Conservation (phyloP, 37 sponge, comb jelly and placozoan genomes). For the Bolinopsis microptera region DNA sequence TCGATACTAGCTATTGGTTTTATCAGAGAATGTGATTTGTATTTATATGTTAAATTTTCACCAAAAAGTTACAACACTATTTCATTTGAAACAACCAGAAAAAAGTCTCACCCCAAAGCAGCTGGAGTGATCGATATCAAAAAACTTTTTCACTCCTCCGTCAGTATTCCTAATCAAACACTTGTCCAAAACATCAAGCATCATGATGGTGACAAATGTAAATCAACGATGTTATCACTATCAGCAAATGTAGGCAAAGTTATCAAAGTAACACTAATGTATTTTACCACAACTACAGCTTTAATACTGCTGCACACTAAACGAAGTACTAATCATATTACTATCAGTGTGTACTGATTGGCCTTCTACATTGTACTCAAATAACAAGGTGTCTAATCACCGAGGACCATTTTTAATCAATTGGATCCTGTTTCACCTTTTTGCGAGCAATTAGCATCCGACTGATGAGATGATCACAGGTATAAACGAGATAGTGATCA, state of each 20-base stretch:
- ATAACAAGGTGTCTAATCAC: neutral
- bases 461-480: neutral
- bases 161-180: slow-evolving; percentile 6
- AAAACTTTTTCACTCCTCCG: slow-evolving; percentile 4
- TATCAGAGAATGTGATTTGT: too few species aligned
- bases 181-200: slow-evolving; percentile 63
- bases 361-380: neutral
- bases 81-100: too few species aligned
- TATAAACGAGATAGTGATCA: neutral
- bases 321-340: neutral
- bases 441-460: neutral
- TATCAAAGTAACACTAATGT: neutral
- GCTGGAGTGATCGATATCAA: slow-evolving; percentile 24
- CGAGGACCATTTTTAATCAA: neutral
- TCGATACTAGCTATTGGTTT: too few species aligned
- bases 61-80: too few species aligned
- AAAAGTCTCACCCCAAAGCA: neutral
- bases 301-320: too few species aligned
- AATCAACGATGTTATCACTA: neutral
- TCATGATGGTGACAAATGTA: neutral
- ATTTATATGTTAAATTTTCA: too few species aligned
- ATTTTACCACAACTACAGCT: neutral
- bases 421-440: neutral
- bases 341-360: neutral
- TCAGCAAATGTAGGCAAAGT: neutral